Conservation (phyloP, 2,888 invertebrate species). For the Tuta absoluta region DNA sequence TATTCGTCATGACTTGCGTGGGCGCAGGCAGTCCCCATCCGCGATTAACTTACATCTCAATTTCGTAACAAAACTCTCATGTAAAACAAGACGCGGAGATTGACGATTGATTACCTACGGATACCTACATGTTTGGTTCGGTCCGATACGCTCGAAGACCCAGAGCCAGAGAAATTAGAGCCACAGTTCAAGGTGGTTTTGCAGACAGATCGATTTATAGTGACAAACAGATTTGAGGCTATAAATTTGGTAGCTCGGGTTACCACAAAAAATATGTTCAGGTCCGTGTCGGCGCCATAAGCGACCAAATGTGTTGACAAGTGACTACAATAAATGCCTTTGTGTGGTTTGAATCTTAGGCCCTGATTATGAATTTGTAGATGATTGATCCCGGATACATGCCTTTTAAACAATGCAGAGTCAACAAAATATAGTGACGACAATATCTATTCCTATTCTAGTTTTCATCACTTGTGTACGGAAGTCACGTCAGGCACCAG, state of each 20-base stretch:
- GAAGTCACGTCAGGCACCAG: slow-evolving; percentile 66
- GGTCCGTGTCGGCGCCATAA: slow-evolving; percentile 30
- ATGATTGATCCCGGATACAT: no score
- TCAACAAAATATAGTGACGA: no score
- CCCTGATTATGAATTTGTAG: no score
- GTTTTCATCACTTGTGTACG: slow-evolving; percentile 46
- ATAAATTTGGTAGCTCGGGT: slow-evolving; percentile 37
- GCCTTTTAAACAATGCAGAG: no score
- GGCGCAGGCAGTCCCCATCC: slow-evolving; percentile 43
- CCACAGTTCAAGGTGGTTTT: slow-evolving; percentile 68
- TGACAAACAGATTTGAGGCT: slow-evolving; percentile 52
- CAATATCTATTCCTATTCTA: background rate
- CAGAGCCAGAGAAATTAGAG: slow-evolving; percentile 68
- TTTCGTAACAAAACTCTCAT: slow-evolving; percentile 60
- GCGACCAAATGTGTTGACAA: background rate
- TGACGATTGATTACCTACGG: slow-evolving; percentile 68
- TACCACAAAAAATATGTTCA: slow-evolving; percentile 29
- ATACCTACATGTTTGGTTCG: slow-evolving; percentile 68
- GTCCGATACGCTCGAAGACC: slow-evolving; percentile 67
- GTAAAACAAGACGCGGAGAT: slow-evolving; percentile 60
- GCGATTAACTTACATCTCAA: slow-evolving; percentile 51
- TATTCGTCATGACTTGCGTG: slow-evolving; percentile 49
- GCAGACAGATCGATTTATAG: slow-evolving; percentile 55
- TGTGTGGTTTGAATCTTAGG: no score
- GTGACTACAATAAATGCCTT: background rate